phyloP scores from a whole-genome alignment of 2,888 invertebrate species.

The Quadroppia sp. region DNA sequence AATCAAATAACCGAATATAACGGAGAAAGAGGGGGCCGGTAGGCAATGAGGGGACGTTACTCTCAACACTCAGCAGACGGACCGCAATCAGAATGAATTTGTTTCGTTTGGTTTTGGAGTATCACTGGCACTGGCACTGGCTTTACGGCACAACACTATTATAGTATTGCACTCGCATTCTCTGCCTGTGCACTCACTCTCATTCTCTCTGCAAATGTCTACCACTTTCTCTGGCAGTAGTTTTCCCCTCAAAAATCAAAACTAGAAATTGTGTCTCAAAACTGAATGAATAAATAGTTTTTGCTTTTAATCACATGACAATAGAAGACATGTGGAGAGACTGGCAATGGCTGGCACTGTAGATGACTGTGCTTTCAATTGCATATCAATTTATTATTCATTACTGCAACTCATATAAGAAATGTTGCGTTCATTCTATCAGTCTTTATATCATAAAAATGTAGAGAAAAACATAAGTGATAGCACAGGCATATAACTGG shows the following conservation, averaged over 20 bases:
- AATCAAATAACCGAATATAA: conserved; percentile 36
- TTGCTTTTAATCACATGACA: conserved; percentile 20
- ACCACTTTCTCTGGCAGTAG: conserved; percentile 25
- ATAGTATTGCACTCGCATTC: neutral
- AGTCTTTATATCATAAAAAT: neutral
- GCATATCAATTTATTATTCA: conserved; percentile 37
- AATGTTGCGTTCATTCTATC: neutral
- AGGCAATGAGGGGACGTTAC: neutral
- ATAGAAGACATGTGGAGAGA: conserved; percentile 33
- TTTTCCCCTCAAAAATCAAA: conserved; percentile 28
- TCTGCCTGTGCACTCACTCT: neutral
- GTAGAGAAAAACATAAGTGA: neutral
- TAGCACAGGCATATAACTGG: neutral
- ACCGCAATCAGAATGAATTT: conserved; percentile 35
- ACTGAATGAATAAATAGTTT: conserved; percentile 35
- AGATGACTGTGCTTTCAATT: conserved; percentile 8
- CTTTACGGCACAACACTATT: neutral
- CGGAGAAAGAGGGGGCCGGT: conserved; percentile 9
- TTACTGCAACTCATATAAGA: conserved; percentile 1
- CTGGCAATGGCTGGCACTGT: conserved; percentile 20
- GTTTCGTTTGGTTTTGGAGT: conserved; percentile 18
- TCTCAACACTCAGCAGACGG: conserved; percentile 36
- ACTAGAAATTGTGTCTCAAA: conserved; percentile 26
- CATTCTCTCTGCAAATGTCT: conserved; percentile 10
- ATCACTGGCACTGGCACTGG: neutral